These are phyloP conservation scores for Trichacis sp. DNA, from an alignment of 2,888 invertebrate species.

Conservation along the genomic window DNA sequence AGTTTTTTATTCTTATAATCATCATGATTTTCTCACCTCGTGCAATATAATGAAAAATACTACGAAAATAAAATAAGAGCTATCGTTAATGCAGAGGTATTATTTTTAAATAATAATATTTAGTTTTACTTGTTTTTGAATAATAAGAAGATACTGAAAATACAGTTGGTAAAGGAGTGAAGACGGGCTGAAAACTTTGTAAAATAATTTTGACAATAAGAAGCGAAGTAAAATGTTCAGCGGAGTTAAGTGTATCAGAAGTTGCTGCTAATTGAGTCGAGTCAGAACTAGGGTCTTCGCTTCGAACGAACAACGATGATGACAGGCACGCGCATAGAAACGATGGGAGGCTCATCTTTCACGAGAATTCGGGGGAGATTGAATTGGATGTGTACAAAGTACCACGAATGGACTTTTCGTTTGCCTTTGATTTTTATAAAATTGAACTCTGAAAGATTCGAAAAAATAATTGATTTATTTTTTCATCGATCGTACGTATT, in stretches of 20 bases:
- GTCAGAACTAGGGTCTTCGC: slow-evolving; percentile 20
- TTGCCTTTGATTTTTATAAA: not conserved
- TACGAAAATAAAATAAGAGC: no score
- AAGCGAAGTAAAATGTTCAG: not conserved
- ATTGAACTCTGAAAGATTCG: not conserved
- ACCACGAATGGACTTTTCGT: not conserved
- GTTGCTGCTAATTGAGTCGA: slow-evolving; percentile 39
- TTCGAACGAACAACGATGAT: slow-evolving; percentile 22
- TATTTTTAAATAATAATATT: no score
- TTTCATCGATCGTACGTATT: no score
- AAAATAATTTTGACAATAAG: not conserved
- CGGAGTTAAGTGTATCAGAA: slow-evolving; percentile 29
- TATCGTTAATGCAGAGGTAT: no score
- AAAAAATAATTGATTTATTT: not conserved
- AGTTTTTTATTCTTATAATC: no score
- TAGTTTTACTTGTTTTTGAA: no score
- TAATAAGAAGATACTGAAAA: no score
- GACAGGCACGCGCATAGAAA: slow-evolving; percentile 20
- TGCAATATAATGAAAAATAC: no score
- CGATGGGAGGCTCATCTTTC: slow-evolving; percentile 29
- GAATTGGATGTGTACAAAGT: slow-evolving; percentile 15
- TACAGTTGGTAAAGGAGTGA: not conserved
- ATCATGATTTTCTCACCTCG: no score
- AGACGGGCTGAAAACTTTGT: not conserved
- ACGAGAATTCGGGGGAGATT: slow-evolving; percentile 24